These are phyloP conservation scores for Spodoptera littoralis DNA, from an alignment of 2,888 invertebrate species.

Conservation along the genomic window DNA sequence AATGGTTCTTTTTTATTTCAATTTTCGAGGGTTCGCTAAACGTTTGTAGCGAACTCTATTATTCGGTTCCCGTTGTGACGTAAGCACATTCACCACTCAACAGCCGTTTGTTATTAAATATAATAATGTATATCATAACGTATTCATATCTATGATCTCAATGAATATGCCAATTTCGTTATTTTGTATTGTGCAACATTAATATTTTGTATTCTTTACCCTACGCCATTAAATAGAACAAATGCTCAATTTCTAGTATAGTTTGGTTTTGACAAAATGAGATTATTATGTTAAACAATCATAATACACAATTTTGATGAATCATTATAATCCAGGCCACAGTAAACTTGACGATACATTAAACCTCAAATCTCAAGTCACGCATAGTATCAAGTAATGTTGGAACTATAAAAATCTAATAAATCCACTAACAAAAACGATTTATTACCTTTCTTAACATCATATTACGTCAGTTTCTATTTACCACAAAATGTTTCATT, in stretches of 20 bases:
- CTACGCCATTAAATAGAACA: conserved; percentile 20
- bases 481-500: conserved; percentile 88
- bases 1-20: conserved; percentile 87
- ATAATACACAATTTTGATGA: conserved; percentile 8
- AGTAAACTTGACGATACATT: conserved; percentile 28
- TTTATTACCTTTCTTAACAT: conserved; percentile 83
- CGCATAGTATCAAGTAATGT: conserved; percentile 61
- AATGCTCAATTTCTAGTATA: conserved; percentile 12
- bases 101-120: conserved; percentile 85
- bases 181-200: conserved; percentile 63
- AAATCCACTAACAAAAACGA: conserved; percentile 77
- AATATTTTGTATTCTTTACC: conserved; percentile 49
- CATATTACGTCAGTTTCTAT: conserved; percentile 85
- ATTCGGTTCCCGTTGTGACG: conserved; percentile 85
- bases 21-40: conserved; percentile 88
- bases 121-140: conserved; percentile 87
- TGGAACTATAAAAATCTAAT: conserved; percentile 74
- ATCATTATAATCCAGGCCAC: conserved; percentile 17
- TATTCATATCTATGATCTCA: conserved; percentile 87
- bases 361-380: conserved; percentile 61
- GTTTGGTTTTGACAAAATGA: conserved; percentile 2
- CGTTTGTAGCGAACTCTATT: conserved; percentile 87
- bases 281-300: conserved; percentile 5
- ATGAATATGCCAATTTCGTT: conserved; percentile 82
- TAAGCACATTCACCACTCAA: conserved; percentile 83